Evolutionary conservation across 2,113 vertebrate genomes (phyloP), one percentile per base, ranked within the genome.

Genomic region (Corvus moneduloides): DNA sequence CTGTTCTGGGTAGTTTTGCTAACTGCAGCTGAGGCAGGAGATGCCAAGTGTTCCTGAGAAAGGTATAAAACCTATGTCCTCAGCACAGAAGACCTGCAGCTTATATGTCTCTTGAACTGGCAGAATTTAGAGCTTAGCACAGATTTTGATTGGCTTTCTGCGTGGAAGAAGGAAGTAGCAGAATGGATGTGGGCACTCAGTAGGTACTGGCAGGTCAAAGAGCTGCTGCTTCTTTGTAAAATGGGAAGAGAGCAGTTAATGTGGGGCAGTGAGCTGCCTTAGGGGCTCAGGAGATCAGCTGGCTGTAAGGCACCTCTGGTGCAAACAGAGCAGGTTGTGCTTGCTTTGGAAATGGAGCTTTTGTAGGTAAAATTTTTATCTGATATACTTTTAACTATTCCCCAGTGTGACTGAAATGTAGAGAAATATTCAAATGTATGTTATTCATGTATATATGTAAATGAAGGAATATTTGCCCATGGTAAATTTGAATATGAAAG

Each of bases 401-500:
- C 74, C 11, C 20, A 12, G 35, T 63, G 28, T n/a, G 32, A 35
- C 33, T 49, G 41, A 59, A 35, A 37, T 24, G 20, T 27, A 52
- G 26, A 39, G 20, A 68, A 68, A 49, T 76, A 83, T 27, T 86
- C 15, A 33, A 41, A 46, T n/a, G n/a, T 30, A 1, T 55, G 10
- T 83, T 52, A 27, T 58, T 80, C 11, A 16, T 17, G 1, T 66
- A 14, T 43, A 22, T 39, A 11, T 66, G 35, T 66, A 62, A 75
- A 67, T 81, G 19, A 55, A 86, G 55, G 27, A 24, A 2, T 61
- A 41, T 87, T 72, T 78, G 8, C 20, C 49, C 4, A 0, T 23
- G 33, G 46, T 85, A 48, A 54, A 82, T 91, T 79, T 79, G 39
- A 89, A 51, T 73, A 24, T 69, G 76, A 68, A n/a, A 85, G 44